Conservation (phyloP, 2,888 invertebrate species). For the Epistrophella euchroma region DNA sequence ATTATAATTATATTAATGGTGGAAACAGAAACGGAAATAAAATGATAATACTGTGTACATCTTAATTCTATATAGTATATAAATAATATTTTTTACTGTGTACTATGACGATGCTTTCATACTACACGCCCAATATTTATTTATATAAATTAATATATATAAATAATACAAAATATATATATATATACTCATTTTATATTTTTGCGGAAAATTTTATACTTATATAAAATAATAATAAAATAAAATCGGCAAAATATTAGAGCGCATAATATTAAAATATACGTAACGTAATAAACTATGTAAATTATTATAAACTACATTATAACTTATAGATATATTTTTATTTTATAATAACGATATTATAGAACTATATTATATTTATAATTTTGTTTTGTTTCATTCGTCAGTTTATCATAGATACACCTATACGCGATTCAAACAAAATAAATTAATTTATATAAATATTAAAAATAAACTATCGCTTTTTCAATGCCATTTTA, state of each 20-base stretch:
- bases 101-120: slow-evolving; percentile 75
- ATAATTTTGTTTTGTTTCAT: slow-evolving; percentile 36
- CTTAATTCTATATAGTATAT: slow-evolving; percentile 76
- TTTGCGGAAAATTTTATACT: slow-evolving; percentile 81
- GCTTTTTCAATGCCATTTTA: slow-evolving; percentile 69
- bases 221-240: slow-evolving; percentile 73
- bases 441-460: slow-evolving; percentile 56
- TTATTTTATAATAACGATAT: slow-evolving; percentile 40
- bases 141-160: slow-evolving; percentile 57
- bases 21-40: slow-evolving; percentile 66
- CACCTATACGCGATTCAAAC: slow-evolving; percentile 45
- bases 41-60: slow-evolving; percentile 73
- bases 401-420: slow-evolving; percentile 18
- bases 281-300: slow-evolving; percentile 69
- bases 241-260: slow-evolving; percentile 67
- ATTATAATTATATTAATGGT: slow-evolving; percentile 34
- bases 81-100: slow-evolving; percentile 77
- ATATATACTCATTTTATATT: slow-evolving; percentile 82
- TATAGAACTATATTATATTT: slow-evolving; percentile 24
- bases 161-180: slow-evolving; percentile 63
- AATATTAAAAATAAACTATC: slow-evolving; percentile 51
- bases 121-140: slow-evolving; percentile 68
- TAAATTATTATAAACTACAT: slow-evolving; percentile 66
- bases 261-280: slow-evolving; percentile 67
- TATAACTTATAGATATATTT: slow-evolving; percentile 36